Conservation (phyloP, 2,113 vertebrate species). For the Oceanodroma tethys region DNA sequence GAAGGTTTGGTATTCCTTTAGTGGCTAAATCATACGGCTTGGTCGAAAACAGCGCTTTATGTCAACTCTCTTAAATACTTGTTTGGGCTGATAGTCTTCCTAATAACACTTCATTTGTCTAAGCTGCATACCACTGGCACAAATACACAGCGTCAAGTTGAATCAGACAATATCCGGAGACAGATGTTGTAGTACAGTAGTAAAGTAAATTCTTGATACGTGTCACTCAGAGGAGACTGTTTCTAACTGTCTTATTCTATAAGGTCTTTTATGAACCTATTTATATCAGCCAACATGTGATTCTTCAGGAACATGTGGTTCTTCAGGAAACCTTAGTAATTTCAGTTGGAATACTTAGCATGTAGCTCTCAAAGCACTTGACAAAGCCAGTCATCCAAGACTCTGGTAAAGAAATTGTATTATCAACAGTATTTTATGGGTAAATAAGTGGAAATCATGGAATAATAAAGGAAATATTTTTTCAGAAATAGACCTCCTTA, state of each 20-base stretch:
- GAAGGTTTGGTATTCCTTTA: neutral
- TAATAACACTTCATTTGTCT: slow-evolving; percentile 18
- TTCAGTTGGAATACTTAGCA: neutral
- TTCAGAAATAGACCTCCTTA: neutral
- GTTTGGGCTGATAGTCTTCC: neutral
- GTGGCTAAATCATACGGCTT: neutral
- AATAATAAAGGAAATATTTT: neutral
- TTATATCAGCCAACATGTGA: neutral
- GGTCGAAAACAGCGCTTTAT: neutral
- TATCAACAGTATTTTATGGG: neutral
- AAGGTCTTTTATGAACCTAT: neutral
- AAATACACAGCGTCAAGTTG: neutral
- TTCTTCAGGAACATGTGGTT: neutral
- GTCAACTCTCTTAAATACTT: neutral
- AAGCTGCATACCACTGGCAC: neutral
- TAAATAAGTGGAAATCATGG: neutral
- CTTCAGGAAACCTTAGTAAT: neutral
- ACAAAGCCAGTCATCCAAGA: neutral
- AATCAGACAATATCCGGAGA: neutral
- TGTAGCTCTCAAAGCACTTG: neutral
- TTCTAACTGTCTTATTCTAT: neutral
- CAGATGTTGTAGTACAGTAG: neutral
- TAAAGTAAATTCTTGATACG: neutral
- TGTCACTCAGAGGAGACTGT: neutral
- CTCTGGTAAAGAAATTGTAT: neutral